Conservation (phyloP, 2,888 invertebrate species). For the Zygothrica quintamaculata region DNA sequence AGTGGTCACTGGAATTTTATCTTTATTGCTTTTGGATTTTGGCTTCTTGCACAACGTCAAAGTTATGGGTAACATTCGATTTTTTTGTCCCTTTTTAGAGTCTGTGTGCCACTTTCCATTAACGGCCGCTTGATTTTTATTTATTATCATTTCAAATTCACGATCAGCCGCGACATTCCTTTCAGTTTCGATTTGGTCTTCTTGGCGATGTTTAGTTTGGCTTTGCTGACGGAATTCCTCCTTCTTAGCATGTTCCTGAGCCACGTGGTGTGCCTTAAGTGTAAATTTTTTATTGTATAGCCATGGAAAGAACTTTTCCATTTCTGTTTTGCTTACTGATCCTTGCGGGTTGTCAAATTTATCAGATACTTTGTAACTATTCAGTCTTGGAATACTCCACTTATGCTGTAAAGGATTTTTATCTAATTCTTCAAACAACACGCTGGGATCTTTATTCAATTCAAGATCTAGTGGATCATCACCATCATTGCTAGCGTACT, state of each 20-base stretch:
- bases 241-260: too few relatives aligned
- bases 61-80: not conserved
- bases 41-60: not conserved
- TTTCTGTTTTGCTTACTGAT: not conserved
- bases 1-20: not conserved
- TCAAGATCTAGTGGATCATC: too few relatives aligned
- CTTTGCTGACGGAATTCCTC: too few relatives aligned
- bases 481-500: too few relatives aligned
- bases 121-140: conserved; percentile 6
- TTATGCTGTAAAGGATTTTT: not conserved
- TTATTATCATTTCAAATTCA: conserved; percentile 28
- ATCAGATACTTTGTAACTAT: too few relatives aligned
- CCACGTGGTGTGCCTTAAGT: too few relatives aligned
- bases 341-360: too few relatives aligned
- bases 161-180: conserved; percentile 32
- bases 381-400: too few relatives aligned
- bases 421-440: conserved; percentile 27
- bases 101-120: not conserved
- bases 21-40: not conserved
- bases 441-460: conserved; percentile 10
- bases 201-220: not conserved
- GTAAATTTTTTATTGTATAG: not conserved
- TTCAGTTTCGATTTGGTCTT: not conserved
- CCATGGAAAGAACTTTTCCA: not conserved
- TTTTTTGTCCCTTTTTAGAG: not conserved